Conservation (phyloP, 1,140 invertebrate species). For the Drosophila willistoni region DNA sequence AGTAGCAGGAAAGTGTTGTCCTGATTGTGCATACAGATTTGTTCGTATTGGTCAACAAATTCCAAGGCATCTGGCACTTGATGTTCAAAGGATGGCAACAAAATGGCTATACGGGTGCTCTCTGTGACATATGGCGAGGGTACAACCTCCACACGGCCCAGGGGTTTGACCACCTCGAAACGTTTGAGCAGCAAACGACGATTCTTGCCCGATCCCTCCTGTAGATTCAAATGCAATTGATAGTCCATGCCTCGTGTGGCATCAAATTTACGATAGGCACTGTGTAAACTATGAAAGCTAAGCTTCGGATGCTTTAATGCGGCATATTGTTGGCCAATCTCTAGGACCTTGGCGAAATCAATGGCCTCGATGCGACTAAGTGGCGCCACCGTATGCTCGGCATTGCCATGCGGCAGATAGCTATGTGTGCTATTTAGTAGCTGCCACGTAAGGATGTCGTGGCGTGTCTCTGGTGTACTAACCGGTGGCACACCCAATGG, state of each 20-base stretch:
- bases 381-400: slow-evolving; percentile 86
- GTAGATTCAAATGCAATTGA: slow-evolving; percentile 89
- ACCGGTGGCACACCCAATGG: slow-evolving; percentile 90
- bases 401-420: slow-evolving; percentile 87
- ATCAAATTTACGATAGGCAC: slow-evolving; percentile 94
- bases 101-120: slow-evolving; percentile 90
- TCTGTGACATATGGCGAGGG: slow-evolving; percentile 96
- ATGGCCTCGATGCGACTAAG: slow-evolving; percentile 86
- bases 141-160: slow-evolving; percentile 93
- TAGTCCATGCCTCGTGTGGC: slow-evolving; percentile 95
- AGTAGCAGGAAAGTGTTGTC: slow-evolving; percentile 91
- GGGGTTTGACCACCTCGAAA: slow-evolving; percentile 89
- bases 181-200: slow-evolving; percentile 54
- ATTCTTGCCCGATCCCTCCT: slow-evolving; percentile 43
- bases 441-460: slow-evolving; percentile 93
- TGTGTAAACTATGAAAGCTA: slow-evolving; percentile 86
- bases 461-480: slow-evolving; percentile 89
- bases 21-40: slow-evolving; percentile 88
- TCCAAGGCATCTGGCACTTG: slow-evolving; percentile 81
- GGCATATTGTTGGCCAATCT: slow-evolving; percentile 85
- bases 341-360: slow-evolving; percentile 88
- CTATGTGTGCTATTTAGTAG: slow-evolving; percentile 93
- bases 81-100: slow-evolving; percentile 85
- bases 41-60: slow-evolving; percentile 90
- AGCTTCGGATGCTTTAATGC: slow-evolving; percentile 85